These are phyloP conservation scores for Pelvicachromis taeniatus DNA, from an alignment of 2,113 vertebrate species.

Conservation along the genomic window DNA sequence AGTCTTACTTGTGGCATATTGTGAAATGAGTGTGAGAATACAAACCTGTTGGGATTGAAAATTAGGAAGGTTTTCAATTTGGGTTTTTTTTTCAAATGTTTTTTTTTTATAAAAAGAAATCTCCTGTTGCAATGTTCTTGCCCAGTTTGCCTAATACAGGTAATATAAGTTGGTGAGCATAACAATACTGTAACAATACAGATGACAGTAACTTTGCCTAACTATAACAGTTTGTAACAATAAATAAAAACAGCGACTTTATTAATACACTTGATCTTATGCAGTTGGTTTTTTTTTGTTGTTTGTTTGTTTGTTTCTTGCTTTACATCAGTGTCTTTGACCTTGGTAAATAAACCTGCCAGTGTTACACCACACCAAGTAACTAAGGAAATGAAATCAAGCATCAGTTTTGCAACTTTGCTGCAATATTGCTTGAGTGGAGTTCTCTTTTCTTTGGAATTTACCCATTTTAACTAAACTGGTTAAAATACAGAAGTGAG, in stretches of 20 bases:
- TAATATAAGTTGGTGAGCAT: neutral
- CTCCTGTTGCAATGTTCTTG: neutral
- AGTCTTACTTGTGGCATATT: neutral
- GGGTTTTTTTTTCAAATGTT: neutral
- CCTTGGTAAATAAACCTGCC: neutral
- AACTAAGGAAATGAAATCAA: neutral
- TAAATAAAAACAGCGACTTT: neutral
- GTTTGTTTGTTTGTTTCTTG: neutral
- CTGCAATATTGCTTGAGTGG: neutral
- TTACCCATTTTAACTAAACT: neutral
- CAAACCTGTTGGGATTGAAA: neutral
- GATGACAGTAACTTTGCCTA: neutral
- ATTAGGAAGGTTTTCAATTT: neutral
- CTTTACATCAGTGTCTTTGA: neutral
- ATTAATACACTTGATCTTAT: neutral
- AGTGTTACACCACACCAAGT: neutral
- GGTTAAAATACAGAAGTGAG: neutral
- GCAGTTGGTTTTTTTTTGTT: neutral
- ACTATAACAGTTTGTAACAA: neutral
- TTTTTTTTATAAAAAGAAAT: neutral
- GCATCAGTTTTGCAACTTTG: neutral
- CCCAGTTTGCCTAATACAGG: neutral
- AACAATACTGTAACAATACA: neutral
- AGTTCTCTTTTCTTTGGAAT: slow-evolving; percentile 4
- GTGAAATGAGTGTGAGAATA: neutral